These are phyloP conservation scores for Phataginus tetradactyla DNA, from an alignment of 2,797 vertebrate genomes.

Conservation along the genomic window DNA sequence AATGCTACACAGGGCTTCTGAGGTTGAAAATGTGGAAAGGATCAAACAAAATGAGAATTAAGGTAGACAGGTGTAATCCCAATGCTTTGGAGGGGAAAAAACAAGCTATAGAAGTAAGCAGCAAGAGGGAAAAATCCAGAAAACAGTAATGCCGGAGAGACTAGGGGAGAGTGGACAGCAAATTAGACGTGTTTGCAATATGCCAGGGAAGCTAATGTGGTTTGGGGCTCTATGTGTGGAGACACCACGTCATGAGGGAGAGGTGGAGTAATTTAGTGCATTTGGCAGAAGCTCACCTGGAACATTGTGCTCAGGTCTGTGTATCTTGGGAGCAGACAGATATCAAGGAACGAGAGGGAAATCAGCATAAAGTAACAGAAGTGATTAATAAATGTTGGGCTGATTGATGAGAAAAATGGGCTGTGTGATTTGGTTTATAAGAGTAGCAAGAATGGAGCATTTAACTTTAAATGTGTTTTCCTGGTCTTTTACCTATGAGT, in stretches of 20 bases:
- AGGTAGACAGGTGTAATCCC: constrained; percentile 46
- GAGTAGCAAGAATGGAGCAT: not conserved
- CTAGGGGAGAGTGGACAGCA: not conserved
- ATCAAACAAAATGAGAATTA: constrained; percentile 65
- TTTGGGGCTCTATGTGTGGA: constrained; percentile 35
- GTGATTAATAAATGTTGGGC: not conserved
- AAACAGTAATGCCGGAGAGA: constrained; percentile 31
- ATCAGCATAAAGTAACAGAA: constrained; percentile 46
- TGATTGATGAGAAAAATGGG: not conserved
- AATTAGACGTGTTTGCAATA: constrained; percentile 52
- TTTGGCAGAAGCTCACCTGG: constrained; percentile 70
- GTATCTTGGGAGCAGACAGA: constrained; percentile 29
- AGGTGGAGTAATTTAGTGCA: constrained; percentile 39
- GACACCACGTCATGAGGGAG: not conserved
- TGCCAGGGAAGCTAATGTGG: constrained; percentile 40
- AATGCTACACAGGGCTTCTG: constrained; percentile 27
- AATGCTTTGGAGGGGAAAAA: not conserved
- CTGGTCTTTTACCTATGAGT: not conserved
- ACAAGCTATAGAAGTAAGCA: not conserved
- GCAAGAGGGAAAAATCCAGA: not conserved
- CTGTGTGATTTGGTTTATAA: not conserved
- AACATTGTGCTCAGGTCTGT: constrained; percentile 3
- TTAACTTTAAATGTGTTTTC: not conserved
- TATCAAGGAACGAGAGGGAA: not conserved
- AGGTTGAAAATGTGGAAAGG: constrained; percentile 63